Percentiles rank a stretch among this genome's conserved stretches.
phyloP scores from a whole-genome alignment of 2,797 vertebrate species.

The Falco cherrug region DNA sequence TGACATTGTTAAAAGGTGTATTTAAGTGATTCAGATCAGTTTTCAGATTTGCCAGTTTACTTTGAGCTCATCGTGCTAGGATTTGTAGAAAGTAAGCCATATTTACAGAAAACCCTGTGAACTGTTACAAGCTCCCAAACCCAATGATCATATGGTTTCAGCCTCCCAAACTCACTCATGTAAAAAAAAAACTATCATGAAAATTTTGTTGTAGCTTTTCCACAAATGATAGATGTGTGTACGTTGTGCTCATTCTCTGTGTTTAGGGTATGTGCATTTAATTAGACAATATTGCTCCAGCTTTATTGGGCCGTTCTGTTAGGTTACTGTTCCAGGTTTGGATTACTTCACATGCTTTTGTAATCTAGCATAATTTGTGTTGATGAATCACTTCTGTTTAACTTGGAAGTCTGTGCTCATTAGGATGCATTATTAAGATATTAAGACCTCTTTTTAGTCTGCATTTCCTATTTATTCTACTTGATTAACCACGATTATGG shows the following conservation, averaged over 20 bases:
- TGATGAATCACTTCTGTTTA: not conserved
- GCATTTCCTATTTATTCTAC: not conserved
- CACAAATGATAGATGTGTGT: no score
- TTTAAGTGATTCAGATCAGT: not conserved
- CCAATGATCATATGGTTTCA: not conserved
- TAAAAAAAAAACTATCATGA: not conserved
- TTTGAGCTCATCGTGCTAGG: fast-evolving
- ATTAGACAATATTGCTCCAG: no score
- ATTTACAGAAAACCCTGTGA: not conserved
- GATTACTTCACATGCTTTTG: not conserved
- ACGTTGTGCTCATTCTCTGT: not conserved
- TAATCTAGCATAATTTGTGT: not conserved
- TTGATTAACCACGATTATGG: not conserved
- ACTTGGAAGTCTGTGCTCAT: not conserved
- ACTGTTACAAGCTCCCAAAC: not conserved
- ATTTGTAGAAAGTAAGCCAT: not conserved
- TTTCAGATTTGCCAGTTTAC: not conserved
- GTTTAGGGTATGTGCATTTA: no score
- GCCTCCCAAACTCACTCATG: not conserved
- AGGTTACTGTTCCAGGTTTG: not conserved
- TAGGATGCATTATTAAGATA: not conserved
- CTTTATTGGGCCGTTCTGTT: not conserved
- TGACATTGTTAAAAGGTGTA: not conserved
- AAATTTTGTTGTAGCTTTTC: not conserved
- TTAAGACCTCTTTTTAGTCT: not conserved